A percentile compares a stretch with the other conserved stretches of the same genome.
Evolutionary conservation across 2,113 vertebrate genomes (phyloP).

Genomic region (Platysteira castanea): DNA sequence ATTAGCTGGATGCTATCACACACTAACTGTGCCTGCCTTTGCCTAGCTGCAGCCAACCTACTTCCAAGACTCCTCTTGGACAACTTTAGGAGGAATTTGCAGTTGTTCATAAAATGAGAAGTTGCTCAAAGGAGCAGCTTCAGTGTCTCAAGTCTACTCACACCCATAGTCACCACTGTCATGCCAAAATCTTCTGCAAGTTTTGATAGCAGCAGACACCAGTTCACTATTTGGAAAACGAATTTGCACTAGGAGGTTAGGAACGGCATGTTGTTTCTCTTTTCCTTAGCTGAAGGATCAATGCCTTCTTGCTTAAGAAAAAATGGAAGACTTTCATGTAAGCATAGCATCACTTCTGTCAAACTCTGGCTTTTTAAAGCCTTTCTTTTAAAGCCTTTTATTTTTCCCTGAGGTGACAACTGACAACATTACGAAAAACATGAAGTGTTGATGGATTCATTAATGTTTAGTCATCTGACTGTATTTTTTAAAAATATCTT

Average conservation of each 20-base stretch:
- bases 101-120: background rate
- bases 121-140: background rate
- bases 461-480: background rate
- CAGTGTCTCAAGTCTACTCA: background rate
- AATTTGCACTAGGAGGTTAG: background rate
- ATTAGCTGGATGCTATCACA: fast-evolving
- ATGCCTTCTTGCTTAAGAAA: background rate
- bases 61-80: background rate
- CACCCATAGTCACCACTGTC: background rate
- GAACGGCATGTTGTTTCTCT: background rate
- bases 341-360: background rate
- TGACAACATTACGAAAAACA: fast-evolving
- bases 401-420: background rate
- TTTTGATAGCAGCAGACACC: background rate
- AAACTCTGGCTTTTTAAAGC: background rate
- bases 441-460: background rate
- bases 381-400: background rate
- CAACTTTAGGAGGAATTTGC: background rate
- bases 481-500: background rate
- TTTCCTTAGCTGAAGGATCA: background rate
- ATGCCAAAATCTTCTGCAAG: background rate
- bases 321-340: background rate
- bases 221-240: background rate
- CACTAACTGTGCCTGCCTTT: background rate
- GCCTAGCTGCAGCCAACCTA: background rate